Evolutionary conservation across 2,113 vertebrate genomes (phyloP).

Genomic region (Accipiter cooperii): DNA sequence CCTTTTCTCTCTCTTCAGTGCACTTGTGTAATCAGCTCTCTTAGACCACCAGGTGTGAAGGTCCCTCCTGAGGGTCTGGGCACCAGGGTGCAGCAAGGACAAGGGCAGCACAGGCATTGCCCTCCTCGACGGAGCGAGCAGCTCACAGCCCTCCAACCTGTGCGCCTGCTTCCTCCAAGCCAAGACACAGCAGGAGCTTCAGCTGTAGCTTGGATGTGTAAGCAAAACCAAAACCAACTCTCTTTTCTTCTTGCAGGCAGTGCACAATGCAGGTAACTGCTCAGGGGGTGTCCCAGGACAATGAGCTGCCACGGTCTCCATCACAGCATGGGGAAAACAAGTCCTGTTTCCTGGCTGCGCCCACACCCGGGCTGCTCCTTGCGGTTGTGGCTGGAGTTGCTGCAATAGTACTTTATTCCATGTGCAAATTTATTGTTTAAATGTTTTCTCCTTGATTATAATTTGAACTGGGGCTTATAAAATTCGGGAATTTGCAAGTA

Average conservation of each 20-base stretch:
- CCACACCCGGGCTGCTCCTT: not conserved
- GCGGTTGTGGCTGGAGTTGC: not conserved
- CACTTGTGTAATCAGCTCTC: not conserved
- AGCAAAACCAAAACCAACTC: not conserved
- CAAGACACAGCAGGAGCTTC: not conserved
- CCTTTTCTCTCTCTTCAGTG: not conserved
- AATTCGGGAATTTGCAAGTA: not conserved
- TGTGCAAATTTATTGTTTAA: not conserved
- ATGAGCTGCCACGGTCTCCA: not conserved
- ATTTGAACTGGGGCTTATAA: not conserved
- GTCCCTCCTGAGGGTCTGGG: not conserved
- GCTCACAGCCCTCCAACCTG: not conserved
- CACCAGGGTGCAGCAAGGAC: fast-evolving
- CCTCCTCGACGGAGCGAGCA: not conserved
- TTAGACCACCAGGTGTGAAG: not conserved
- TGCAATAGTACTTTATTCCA: not conserved
- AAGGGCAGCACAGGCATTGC: not conserved
- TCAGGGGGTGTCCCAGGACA: not conserved
- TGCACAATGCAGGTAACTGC: not conserved
- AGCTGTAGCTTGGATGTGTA: not conserved
- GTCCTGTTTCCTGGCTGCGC: fast-evolving
- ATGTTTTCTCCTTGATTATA: not conserved
- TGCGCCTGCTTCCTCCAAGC: fast-evolving
- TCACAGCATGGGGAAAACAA: not conserved
- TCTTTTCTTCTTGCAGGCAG: not conserved